Conservation (phyloP, 2,888 invertebrate species). For the Amiota mariae region DNA sequence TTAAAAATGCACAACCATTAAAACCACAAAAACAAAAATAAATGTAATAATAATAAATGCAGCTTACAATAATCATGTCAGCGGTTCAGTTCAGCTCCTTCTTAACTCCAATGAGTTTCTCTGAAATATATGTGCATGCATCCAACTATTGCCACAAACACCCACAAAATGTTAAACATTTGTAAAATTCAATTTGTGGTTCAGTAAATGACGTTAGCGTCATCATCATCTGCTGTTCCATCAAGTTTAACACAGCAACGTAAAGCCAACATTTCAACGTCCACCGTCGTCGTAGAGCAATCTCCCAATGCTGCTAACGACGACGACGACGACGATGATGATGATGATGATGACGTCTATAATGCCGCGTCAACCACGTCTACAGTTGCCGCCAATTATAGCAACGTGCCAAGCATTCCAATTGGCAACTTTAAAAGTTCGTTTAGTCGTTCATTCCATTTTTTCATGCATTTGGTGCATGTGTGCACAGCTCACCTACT, state of each 20-base stretch:
- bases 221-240: conserved; percentile 10
- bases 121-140: not conserved
- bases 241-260: not conserved
- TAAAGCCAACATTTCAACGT: not conserved
- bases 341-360: too few species aligned
- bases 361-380: conserved; percentile 21
- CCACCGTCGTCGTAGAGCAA: not conserved
- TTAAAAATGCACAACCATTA: conserved; percentile 14
- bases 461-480: too few species aligned
- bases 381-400: conserved; percentile 24
- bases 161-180: conserved; percentile 38
- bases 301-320: not conserved
- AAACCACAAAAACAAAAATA: conserved; percentile 14
- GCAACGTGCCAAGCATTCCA: conserved; percentile 21
- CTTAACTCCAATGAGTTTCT: not conserved
- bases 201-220: conserved; percentile 24
- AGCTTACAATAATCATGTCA: conserved; percentile 23
- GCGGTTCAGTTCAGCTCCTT: not conserved
- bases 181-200: conserved; percentile 40
- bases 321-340: not conserved
- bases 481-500: not conserved
- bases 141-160: not conserved
- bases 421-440: conserved; percentile 8
- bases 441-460: not conserved
- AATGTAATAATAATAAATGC: not conserved